phyloP scores from a whole-genome alignment of 2,797 vertebrate species.

The Poecilia wingei region DNA sequence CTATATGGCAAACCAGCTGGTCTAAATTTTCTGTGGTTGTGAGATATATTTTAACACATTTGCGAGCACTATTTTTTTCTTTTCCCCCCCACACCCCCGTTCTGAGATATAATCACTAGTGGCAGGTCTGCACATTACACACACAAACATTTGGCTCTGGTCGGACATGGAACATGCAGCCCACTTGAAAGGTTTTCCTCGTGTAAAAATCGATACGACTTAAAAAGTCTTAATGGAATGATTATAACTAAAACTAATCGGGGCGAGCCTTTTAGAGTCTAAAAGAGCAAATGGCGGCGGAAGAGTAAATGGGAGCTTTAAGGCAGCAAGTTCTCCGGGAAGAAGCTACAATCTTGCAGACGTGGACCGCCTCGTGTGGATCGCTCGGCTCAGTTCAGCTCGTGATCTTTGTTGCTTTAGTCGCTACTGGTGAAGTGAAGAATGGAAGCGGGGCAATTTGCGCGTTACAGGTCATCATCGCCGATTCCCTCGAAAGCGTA shows the following conservation, averaged over 20 bases:
- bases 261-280: slow-evolving; percentile 29
- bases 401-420: slow-evolving; percentile 54
- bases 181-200: slow-evolving; percentile 24
- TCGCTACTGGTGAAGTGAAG: slow-evolving; percentile 55
- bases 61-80: background rate
- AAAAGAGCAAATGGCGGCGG: slow-evolving; percentile 31
- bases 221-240: slow-evolving; percentile 23
- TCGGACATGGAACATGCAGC: slow-evolving; percentile 50
- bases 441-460: background rate
- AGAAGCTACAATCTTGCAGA: slow-evolving; percentile 79
- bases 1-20: slow-evolving; percentile 27
- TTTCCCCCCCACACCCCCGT: slow-evolving; percentile 22
- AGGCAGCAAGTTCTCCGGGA: slow-evolving; percentile 67
- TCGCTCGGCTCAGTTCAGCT: slow-evolving; percentile 65
- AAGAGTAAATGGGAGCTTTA: slow-evolving; percentile 63
- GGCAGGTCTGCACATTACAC: slow-evolving; percentile 49
- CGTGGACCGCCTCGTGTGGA: slow-evolving; percentile 41
- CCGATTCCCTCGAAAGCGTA: slow-evolving; percentile 99
- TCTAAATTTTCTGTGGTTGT: slow-evolving; percentile 34
- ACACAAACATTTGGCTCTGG: slow-evolving; percentile 56
- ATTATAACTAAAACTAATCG: slow-evolving; percentile 33
- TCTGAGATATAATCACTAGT: slow-evolving; percentile 67
- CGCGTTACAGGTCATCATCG: slow-evolving; percentile 94
- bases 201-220: slow-evolving; percentile 13
- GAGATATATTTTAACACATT: slow-evolving; percentile 42